Base-by-base conservation (phyloP, 2,113 vertebrate species). In the Oncorhynchus masou region DNA sequence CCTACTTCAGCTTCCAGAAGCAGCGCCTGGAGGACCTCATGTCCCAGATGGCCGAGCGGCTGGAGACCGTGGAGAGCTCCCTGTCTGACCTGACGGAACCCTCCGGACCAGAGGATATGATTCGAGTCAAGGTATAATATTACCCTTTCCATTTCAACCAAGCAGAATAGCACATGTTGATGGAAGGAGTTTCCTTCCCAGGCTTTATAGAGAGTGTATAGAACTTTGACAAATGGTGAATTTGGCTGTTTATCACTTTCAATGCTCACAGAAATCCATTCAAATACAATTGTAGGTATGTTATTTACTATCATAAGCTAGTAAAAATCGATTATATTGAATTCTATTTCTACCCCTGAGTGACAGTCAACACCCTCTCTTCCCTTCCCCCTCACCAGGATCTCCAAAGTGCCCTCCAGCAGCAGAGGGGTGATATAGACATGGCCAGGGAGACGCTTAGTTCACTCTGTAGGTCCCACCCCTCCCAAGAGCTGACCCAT, bases 381-480 rank as follows among this genome's bases (percentile, higher is more conserved):
- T 11, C 11, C 25, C 22, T 51, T 51, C n/a, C 34, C 20, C n/a
- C n/a, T 65, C n/a, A 64, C 8, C 71, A 99, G 98, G 94, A 96
- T 74, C 90, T 94, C 51, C 96, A 97, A 77, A 93, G 91, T 80
- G 87, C 95, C 31, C 94, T 98, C 74, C 95, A 96, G 79, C 93
- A 93, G 66, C 94, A 95, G 79, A 94, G 97, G 60, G 88, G 88
- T 74, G 92, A 79, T 86, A 94, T 98, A 86, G 95, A 96, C 78
- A 89, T 85, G 0, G 93, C 93, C 0, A 89, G 91, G 75, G 97
- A 99, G 86, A 92, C 88, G 4, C 95, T 99, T 69, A 96, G 94
- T 8, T 87, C 91, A 49, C 88, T 99, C 39, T 96, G 96, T 81
- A 94, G 97, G 75, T 94, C 94, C 20, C 95, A 96, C 84, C 95